Conservation (phyloP, 2,113 vertebrate species). For the Oreochromis aureus region DNA sequence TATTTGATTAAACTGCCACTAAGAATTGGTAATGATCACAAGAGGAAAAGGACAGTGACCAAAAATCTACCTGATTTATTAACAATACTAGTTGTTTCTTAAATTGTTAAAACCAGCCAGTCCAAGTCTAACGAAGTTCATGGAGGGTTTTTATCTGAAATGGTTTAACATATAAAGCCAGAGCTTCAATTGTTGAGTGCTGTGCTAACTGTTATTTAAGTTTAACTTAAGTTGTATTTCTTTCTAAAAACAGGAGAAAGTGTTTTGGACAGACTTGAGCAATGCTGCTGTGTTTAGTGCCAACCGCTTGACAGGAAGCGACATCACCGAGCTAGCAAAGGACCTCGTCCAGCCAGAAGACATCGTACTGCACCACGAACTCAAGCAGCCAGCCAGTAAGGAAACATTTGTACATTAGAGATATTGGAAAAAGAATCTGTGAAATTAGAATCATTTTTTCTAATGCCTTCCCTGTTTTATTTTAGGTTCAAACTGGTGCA, state of each 20-base stretch:
- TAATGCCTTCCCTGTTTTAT: not conserved
- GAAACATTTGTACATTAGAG: not conserved
- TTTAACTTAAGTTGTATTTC: not conserved
- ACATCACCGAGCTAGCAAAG: constrained; percentile 65
- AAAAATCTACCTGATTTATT: not conserved
- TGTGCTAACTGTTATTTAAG: rapidly evolving
- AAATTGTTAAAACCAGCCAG: not conserved
- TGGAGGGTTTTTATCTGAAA: not conserved
- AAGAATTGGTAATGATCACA: not conserved
- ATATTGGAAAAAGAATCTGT: rapidly evolving
- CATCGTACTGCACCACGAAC: constrained; percentile 78
- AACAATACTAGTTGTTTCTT: not conserved
- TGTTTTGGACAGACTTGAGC: constrained; percentile 82
- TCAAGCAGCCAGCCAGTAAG: constrained; percentile 79
- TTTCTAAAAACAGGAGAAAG: constrained; percentile 73
- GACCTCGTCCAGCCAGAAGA: constrained; percentile 75
- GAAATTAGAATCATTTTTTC: rapidly evolving
- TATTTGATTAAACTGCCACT: not conserved
- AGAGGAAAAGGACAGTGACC: not conserved
- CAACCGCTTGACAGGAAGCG: constrained; percentile 77
- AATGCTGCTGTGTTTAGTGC: constrained; percentile 79
- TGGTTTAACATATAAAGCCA: not conserved
- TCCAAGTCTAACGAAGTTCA: not conserved
- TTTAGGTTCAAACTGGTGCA: constrained; percentile 81
- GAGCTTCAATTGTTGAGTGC: not conserved